Conservation (phyloP, 2,888 invertebrate genomes). For the Mactromeris polynyma region DNA sequence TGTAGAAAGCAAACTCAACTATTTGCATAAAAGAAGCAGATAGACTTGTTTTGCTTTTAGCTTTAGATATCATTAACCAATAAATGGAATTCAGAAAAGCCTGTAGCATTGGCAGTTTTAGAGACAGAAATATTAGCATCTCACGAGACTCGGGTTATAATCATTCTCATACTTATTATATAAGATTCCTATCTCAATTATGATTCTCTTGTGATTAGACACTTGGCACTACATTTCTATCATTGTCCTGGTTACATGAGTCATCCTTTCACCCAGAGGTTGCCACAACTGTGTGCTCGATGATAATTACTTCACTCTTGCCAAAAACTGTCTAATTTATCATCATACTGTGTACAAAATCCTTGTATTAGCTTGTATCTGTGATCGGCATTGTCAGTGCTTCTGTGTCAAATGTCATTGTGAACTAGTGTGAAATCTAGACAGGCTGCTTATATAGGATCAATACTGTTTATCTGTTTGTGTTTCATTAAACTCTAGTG, state of each 20-base stretch:
- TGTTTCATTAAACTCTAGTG: not conserved
- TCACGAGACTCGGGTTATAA: not conserved
- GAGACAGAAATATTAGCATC: not conserved
- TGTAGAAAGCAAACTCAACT: too few relatives aligned
- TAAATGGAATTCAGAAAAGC: not conserved
- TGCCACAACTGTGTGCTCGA: not conserved
- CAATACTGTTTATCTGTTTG: not conserved
- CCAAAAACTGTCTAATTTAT: not conserved
- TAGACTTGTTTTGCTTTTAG: too few relatives aligned
- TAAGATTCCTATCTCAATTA: slow-evolving; percentile 3
- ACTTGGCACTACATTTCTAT: not conserved
- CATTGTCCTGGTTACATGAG: not conserved
- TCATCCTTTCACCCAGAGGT: not conserved
- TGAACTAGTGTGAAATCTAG: not conserved
- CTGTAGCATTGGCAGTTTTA: not conserved
- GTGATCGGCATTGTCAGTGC: not conserved
- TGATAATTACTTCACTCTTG: not conserved
- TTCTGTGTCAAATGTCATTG: not conserved
- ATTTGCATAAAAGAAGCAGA: too few relatives aligned
- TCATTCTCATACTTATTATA: slow-evolving; percentile 11
- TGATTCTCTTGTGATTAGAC: not conserved
- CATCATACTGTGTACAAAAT: not conserved
- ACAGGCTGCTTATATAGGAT: not conserved
- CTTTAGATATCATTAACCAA: not conserved
- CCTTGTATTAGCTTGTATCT: not conserved